These are phyloP conservation scores for Electrophaes corylata DNA, from an alignment of 2,888 invertebrate genomes.

Conservation along the genomic window DNA sequence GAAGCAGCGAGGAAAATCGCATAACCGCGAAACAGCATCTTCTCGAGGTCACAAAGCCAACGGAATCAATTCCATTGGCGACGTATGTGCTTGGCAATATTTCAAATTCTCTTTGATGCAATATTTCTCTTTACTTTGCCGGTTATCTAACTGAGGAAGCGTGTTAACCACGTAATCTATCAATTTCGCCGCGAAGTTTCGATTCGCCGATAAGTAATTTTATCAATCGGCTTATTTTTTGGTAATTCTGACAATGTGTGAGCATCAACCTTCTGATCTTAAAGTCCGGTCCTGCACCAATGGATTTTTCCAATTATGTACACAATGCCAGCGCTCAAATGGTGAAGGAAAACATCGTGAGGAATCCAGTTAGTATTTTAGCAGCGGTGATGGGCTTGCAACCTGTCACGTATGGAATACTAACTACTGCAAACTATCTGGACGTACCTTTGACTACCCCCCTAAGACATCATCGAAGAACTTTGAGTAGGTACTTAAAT, in stretches of 20 bases:
- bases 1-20: constrained; percentile 42
- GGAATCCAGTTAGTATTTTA: no score
- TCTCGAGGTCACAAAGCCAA: constrained; percentile 56
- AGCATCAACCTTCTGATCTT: no score
- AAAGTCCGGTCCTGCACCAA: no score
- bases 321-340: no score
- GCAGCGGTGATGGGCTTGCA: no score
- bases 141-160: constrained; percentile 58
- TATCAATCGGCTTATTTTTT: constrained; percentile 9
- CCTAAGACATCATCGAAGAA: no score
- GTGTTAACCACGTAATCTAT: constrained; percentile 51
- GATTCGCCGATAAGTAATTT: constrained; percentile 31
- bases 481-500: no score
- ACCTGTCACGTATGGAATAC: no score
- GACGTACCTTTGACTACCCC: no score
- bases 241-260: constrained; percentile 4
- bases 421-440: no score
- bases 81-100: constrained; percentile 78
- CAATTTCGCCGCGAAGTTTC: constrained; percentile 35
- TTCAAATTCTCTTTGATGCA: constrained; percentile 77
- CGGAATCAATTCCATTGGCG: constrained; percentile 70
- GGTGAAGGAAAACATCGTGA: no score
- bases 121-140: constrained; percentile 60
- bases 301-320: no score
- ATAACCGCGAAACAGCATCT: constrained; percentile 45